Conservation (phyloP, 2,797 vertebrate genomes). For the Tachyglossus aculeatus region DNA sequence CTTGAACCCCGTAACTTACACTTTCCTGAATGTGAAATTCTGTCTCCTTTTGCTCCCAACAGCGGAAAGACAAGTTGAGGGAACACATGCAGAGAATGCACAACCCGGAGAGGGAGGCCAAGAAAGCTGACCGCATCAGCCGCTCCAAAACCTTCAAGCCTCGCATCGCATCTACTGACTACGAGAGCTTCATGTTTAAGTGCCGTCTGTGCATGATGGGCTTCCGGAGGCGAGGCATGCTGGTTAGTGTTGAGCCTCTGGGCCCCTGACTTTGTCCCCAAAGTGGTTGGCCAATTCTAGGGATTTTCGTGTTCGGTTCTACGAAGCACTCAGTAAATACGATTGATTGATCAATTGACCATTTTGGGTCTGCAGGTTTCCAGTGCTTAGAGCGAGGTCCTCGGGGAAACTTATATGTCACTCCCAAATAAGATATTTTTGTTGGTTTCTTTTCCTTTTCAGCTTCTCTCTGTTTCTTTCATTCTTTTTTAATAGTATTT, state of each 20-base stretch:
- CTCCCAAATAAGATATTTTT: not conserved
- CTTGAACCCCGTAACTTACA: too few species aligned
- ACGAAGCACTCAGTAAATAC: too few species aligned
- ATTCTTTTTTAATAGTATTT: too few species aligned
- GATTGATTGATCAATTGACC: too few species aligned
- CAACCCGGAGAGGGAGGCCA: conserved; percentile 95
- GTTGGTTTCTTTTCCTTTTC: not conserved
- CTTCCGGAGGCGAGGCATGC: conserved; percentile 95
- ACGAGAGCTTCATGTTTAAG: conserved; percentile 98
- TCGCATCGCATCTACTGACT: conserved; percentile 91
- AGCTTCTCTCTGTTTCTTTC: not conserved
- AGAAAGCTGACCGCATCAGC: conserved; percentile 92
- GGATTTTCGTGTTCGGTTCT: not conserved
- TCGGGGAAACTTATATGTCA: not conserved
- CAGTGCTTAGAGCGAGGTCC: not conserved
- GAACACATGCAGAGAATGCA: conserved; percentile 99
- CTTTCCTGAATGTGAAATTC: too few species aligned
- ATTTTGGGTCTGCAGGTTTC: not conserved
- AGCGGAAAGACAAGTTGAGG: conserved; percentile 97
- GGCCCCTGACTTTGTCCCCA: not conserved
- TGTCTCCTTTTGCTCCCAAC: too few species aligned
- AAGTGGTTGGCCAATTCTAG: not conserved
- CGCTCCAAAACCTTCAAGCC: conserved; percentile 93
- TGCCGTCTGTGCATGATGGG: conserved; percentile 99
- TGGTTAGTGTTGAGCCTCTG: conserved; percentile 79